Base-by-base conservation (phyloP, 2,888 invertebrate species). In the Drosophila mayaguana region DNA sequence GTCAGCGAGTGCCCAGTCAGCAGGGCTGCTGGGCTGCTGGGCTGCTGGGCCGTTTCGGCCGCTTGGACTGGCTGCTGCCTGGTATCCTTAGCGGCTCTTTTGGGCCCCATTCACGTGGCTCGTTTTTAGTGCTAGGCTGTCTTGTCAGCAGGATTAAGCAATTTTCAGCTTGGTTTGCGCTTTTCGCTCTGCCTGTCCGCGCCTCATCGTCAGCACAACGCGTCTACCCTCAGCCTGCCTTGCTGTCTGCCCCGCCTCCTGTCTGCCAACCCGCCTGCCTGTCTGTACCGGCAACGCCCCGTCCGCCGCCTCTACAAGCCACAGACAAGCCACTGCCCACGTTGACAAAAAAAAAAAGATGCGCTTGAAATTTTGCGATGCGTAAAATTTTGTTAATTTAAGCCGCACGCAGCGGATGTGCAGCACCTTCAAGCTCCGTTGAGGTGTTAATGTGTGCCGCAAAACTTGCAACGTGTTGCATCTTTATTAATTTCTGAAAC, bases 121-220 rank as follows among this genome's bases (percentile, higher is more conserved):
- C 70, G 72, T 73, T 70, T 86, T 82, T 76, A 75, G 73, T 67
- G 72, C 75, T 80, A 73, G 76, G 67, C 78, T 77, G 81, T 74
- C 88, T 83, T 86, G 86, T 86, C 88, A 88, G 88, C 88, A 85
- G 86, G 88, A 88, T 86, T 86, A 88, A 85, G 88, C 88, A 88
- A 86, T 86, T 88, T 86, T 86, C 86, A 86, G 83, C 86, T 75
- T 85, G 86, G 86, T 68, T 88, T 80, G 84, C 78, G 76, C 70
- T 76, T 84, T 84, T 80, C 80, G 80, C 64, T 70, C 55, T 67
- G 66, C 76, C 78, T 79, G 78, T 83, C 76, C 71, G 75, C 75
- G 72, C 72, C 80, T 79, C 75, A 55, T 80, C 80, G 60, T 63
- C 61, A 69, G 42, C 62, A 57, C 67, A 59, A 48, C 76, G 38